phyloP scores from a whole-genome alignment of 2,888 invertebrate species.

The Druceiella hillmani region DNA sequence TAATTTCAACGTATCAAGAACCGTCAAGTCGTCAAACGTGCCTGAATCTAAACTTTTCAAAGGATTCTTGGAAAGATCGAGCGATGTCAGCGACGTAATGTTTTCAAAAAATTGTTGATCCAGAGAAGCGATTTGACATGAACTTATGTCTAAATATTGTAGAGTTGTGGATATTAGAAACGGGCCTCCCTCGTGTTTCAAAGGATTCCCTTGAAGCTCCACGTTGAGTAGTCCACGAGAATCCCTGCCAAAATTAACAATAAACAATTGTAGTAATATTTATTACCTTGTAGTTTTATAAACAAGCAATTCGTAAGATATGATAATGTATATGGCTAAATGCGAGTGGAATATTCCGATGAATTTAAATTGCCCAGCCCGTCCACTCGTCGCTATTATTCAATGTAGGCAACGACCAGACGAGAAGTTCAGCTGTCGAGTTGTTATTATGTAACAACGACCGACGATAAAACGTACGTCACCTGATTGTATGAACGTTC shows the following conservation, averaged over 20 bases:
- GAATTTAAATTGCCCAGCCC: conserved; percentile 5
- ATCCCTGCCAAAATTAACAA: too few species aligned
- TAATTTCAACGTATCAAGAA: conserved; percentile 59
- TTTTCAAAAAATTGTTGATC: conserved; percentile 62
- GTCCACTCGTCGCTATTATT: too few species aligned
- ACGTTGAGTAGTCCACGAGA: conserved; percentile 63
- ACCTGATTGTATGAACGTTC: too few species aligned
- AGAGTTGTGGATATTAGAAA: conserved; percentile 61
- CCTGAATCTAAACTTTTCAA: conserved; percentile 51
- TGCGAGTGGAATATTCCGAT: background rate
- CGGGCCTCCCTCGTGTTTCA: conserved; percentile 55
- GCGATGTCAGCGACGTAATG: conserved; percentile 57
- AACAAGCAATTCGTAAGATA: background rate
- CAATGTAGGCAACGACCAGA: too few species aligned
- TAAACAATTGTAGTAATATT: conserved; percentile 19
- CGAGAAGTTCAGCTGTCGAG: too few species aligned
- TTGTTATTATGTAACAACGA: too few species aligned
- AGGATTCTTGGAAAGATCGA: conserved; percentile 67
- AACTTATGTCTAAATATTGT: conserved; percentile 62
- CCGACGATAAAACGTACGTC: too few species aligned
- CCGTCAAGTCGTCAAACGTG: conserved; percentile 58
- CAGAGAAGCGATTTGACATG: conserved; percentile 54
- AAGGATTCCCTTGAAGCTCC: conserved; percentile 64
- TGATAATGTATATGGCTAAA: conserved; percentile 1
- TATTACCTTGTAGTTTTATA: too few species aligned